phyloP scores from a whole-genome alignment of 2,888 invertebrate species.

The Synergus gifuensis region DNA sequence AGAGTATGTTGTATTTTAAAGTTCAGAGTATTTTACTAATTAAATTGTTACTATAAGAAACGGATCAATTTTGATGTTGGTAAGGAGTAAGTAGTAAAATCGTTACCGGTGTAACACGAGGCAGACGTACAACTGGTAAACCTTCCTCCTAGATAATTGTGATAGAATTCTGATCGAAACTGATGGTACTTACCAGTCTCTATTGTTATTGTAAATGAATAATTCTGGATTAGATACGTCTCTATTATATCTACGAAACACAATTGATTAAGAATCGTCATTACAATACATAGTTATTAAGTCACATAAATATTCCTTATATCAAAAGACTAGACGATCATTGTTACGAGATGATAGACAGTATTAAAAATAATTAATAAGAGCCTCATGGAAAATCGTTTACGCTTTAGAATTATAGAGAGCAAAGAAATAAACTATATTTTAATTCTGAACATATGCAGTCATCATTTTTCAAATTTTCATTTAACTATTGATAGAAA shows the following conservation, averaged over 20 bases:
- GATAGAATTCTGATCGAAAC: conserved; percentile 64
- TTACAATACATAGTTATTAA: neutral
- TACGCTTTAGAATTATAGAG: conserved; percentile 68
- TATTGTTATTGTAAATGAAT: conserved; percentile 14
- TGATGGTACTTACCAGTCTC: neutral
- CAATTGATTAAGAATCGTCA: conserved; percentile 22
- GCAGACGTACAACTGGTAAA: conserved; percentile 54
- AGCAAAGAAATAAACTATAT: conserved; percentile 33
- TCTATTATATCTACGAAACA: conserved; percentile 38
- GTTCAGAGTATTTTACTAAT: conserved; percentile 68
- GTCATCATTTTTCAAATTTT: neutral
- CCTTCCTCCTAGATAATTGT: conserved; percentile 68
- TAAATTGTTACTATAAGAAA: conserved; percentile 51
- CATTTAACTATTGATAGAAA: neutral
- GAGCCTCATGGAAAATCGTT: conserved; percentile 67
- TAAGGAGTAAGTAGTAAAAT: conserved; percentile 45
- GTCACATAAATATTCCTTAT: conserved; percentile 63
- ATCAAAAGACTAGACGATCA: conserved; percentile 68
- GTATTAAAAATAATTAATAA: conserved; percentile 74
- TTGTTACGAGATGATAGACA: conserved; percentile 74
- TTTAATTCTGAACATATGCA: conserved; percentile 26
- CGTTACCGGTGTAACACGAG: conserved; percentile 31
- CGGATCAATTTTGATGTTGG: conserved; percentile 51
- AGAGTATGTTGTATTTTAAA: conserved; percentile 65
- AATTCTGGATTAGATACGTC: conserved; percentile 40